Evolutionary conservation across 1,140 invertebrate species (phyloP).

Genomic region (Melanaphis sacchari): DNA sequence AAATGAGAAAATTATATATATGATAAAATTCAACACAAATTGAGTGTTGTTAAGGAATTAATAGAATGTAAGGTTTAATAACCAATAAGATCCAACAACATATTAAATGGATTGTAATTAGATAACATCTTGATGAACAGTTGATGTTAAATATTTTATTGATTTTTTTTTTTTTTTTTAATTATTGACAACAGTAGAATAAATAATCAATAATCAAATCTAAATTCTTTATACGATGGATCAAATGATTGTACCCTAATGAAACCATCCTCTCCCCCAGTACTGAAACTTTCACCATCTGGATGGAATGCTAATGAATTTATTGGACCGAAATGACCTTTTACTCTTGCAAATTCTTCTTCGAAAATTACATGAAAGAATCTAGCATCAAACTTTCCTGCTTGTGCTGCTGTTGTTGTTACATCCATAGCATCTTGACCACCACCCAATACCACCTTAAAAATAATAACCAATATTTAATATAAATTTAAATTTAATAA

Average conservation of each 20-base stretch:
- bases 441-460: slow-evolving; percentile 87
- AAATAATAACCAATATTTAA: background rate
- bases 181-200: background rate
- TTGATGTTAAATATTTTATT: background rate
- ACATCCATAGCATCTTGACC: slow-evolving; percentile 99
- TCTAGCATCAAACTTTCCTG: slow-evolving; percentile 97
- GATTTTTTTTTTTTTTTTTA: background rate
- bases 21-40: background rate
- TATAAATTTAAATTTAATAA: background rate
- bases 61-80: background rate
- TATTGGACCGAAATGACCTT: slow-evolving; percentile 99
- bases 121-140: background rate
- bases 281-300: slow-evolving; percentile 95
- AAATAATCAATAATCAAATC: slow-evolving; percentile 82
- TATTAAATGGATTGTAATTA: background rate
- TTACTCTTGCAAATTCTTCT: slow-evolving; percentile 97
- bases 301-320: slow-evolving; percentile 99
- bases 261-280: slow-evolving; percentile 99
- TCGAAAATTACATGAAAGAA: slow-evolving; percentile 99
- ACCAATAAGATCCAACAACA: background rate
- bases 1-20: background rate
- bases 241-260: slow-evolving; percentile 96
- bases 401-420: slow-evolving; percentile 92
- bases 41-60: background rate
- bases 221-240: slow-evolving; percentile 94